Evolutionary conservation across 2,888 invertebrate genomes (phyloP).

Genomic region (Salpingus planirostris): DNA sequence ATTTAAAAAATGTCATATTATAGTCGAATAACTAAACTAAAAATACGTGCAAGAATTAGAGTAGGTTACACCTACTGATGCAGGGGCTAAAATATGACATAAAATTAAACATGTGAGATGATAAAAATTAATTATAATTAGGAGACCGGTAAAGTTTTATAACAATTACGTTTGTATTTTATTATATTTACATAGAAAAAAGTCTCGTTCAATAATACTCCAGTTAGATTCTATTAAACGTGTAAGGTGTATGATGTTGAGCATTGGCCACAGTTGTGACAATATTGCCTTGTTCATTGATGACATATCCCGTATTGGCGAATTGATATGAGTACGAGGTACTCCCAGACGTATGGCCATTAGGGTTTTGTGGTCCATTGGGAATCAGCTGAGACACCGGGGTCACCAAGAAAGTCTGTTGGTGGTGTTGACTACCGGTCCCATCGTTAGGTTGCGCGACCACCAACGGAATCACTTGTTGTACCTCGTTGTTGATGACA

Average conservation of each 20-base stretch:
- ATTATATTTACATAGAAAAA: too few species aligned
- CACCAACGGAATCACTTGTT: conserved; percentile 56
- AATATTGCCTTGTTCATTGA: conserved; percentile 42
- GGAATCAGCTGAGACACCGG: conserved; percentile 57
- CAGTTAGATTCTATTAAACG: conserved; percentile 41
- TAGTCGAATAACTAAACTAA: too few species aligned
- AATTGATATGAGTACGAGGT: conserved; percentile 40
- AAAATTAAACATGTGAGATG: too few species aligned
- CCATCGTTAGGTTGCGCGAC: conserved; percentile 45
- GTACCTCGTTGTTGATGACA: conserved; percentile 48
- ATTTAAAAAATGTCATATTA: too few species aligned
- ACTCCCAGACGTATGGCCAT: conserved; percentile 34
- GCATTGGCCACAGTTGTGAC: conserved; percentile 40
- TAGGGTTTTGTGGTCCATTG: conserved; percentile 35
- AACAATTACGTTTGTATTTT: too few species aligned
- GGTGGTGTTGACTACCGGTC: conserved; percentile 43
- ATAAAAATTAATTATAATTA: too few species aligned
- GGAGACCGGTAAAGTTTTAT: too few species aligned
- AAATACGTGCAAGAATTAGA: too few species aligned
- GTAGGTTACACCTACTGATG: too few species aligned
- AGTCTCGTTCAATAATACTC: too few species aligned
- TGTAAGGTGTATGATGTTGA: conserved; percentile 39
- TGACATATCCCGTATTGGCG: conserved; percentile 40
- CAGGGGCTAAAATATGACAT: too few species aligned
- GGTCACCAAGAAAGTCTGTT: conserved; percentile 56